phyloP scores from a whole-genome alignment of 92 coral and sea anemone species.

The Isaurus tuberculatus region DNA sequence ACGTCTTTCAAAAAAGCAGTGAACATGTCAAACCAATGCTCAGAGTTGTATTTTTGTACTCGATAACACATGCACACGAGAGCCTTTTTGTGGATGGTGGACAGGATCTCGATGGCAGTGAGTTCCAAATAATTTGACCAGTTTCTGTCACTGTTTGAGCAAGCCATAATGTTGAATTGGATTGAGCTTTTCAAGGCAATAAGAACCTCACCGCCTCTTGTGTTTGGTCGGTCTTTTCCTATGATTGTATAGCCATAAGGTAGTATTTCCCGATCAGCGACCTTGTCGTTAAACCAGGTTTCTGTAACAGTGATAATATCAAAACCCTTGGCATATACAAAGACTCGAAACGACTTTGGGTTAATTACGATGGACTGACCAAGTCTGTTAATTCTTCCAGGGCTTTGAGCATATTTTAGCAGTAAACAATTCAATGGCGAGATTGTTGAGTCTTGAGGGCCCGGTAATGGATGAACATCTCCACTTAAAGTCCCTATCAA shows the following conservation, averaged over 20 bases:
- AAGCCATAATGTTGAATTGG: neutral
- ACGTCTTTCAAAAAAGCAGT: conserved; percentile 17
- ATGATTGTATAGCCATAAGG: conserved; percentile 29
- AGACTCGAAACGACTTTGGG: conserved; percentile 26
- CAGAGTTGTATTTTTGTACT: conserved; percentile 9
- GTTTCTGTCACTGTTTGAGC: neutral
- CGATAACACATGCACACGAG: conserved; percentile 33
- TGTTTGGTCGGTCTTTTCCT: conserved; percentile 19
- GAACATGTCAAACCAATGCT: conserved; percentile 21
- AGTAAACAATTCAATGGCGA: conserved; percentile 13
- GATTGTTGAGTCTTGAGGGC: neutral
- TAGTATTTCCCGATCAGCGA: conserved; percentile 19
- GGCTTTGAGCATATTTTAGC: neutral
- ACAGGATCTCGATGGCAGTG: conserved; percentile 17
- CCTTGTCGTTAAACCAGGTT: conserved; percentile 31
- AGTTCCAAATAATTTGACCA: conserved; percentile 22
- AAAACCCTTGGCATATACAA: conserved; percentile 15
- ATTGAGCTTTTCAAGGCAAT: neutral
- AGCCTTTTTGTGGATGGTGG: conserved; percentile 18
- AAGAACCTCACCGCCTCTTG: conserved; percentile 33
- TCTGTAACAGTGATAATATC: conserved; percentile 36
- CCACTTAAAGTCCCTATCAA: too few relatives aligned
- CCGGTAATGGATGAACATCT: too few relatives aligned
- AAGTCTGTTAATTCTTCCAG: conserved; percentile 5
- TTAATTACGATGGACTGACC: neutral